Evolutionary conservation across 1,140 invertebrate genomes (phyloP), one percentile per base, ranked within the genome.

Genomic region (Ganaspis sp.): DNA sequence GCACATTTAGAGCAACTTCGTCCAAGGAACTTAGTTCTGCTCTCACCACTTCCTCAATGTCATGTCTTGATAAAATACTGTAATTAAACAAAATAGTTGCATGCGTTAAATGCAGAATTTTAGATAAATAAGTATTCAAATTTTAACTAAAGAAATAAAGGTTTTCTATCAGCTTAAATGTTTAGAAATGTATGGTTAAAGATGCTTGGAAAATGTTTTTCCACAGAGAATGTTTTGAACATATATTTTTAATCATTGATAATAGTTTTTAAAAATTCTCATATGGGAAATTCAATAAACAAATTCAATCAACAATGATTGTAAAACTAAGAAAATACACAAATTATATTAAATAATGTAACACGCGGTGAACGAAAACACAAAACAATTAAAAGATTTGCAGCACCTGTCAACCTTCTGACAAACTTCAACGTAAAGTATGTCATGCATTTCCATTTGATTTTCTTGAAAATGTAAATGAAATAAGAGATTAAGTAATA

Each of bases 381-480:
- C 1, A 74, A 70, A 64, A 37, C 53, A 53, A 19, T 23, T 37
- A 19, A 70, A 78, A n/a, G 17, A 26, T 29, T 40, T 12, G 37
- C 12, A 26, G 12, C 49, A 88, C 88, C 89, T 90, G 53, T 79
- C 37, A 45, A 69, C 64, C 58, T 83, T 84, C 82, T 89, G 88
- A 83, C 88, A 90, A 21, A 90, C 80, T 84, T 90, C 89, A 5
- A 90, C 75, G n/a, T 89, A 83, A 21, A 88, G 73, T 23, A 86
- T 69, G n/a, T 84, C 73, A 29, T 74, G 40, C 82, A 84, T 83
- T 29, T 69, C 26, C 26, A 34, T 70, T 58, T 26, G 45, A 21
- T 38, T 9, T 45, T 72, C 2, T 53, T 29, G 5, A 45, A 53
- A 72, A 29, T 49, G 23, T n/a, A 26, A 9, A n/a, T 23, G 4